A percentile compares a stretch with the other conserved stretches of the same genome.
phyloP scores from a whole-genome alignment of 2,113 vertebrate genomes.

The Lagenorhynchus albirostris region DNA sequence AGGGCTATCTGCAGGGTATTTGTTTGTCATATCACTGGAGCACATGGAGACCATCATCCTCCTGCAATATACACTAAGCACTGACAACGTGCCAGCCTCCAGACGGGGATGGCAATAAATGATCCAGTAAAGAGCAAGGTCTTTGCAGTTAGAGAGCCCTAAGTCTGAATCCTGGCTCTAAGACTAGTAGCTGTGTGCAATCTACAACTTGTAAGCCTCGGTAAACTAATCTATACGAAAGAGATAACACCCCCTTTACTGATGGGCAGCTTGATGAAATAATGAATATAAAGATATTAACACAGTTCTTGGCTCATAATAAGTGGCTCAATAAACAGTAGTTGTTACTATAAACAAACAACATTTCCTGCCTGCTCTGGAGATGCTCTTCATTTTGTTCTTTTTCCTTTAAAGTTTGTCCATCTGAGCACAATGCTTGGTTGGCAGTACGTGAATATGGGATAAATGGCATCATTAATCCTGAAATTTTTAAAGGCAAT shows the following conservation, averaged over 20 bases:
- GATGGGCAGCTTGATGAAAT: neutral
- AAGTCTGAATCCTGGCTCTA: neutral
- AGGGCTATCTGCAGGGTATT: constrained; percentile 39
- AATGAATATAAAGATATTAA: neutral
- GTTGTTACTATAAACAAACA: neutral
- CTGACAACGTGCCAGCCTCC: neutral
- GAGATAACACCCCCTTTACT: neutral
- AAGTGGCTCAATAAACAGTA: neutral
- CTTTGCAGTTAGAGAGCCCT: neutral
- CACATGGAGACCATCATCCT: constrained; percentile 33
- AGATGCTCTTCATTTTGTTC: neutral
- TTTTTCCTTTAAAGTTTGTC: neutral
- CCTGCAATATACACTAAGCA: neutral
- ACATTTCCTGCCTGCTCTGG: neutral
- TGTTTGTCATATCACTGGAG: neutral
- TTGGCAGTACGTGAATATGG: neutral
- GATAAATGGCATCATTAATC: neutral
- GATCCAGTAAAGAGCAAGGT: neutral
- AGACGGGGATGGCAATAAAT: neutral
- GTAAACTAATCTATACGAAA: neutral
- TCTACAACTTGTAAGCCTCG: neutral
- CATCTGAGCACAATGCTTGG: neutral
- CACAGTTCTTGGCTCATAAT: neutral
- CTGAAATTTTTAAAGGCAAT: neutral
- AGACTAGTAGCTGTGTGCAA: neutral